A percentile compares a stretch with the other conserved stretches of the same genome.
Evolutionary conservation across 2,888 invertebrate genomes (phyloP).

Genomic region (Lamellibrachia satsuma): DNA sequence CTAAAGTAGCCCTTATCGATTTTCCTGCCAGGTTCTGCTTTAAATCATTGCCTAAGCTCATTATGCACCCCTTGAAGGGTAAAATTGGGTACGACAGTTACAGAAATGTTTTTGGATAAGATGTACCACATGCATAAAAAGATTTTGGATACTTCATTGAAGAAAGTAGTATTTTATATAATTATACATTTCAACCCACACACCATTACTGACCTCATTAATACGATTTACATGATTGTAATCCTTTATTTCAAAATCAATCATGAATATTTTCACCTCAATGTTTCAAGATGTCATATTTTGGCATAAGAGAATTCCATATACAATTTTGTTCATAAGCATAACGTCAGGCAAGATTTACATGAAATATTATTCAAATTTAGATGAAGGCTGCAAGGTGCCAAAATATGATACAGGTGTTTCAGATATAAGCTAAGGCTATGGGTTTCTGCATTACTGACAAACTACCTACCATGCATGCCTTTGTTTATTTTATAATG

Average conservation of each 20-base stretch:
- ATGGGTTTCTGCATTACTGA: background rate
- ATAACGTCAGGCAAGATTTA: background rate
- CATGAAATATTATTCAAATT: background rate
- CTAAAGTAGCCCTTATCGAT: slow-evolving; percentile 17
- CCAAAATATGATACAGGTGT: background rate
- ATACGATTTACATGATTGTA: background rate
- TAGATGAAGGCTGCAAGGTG: background rate
- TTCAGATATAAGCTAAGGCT: background rate
- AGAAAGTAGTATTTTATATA: no score
- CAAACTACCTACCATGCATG: background rate
- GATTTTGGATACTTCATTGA: no score
- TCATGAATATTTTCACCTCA: background rate
- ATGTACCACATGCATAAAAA: background rate
- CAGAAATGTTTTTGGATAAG: background rate
- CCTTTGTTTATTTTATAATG: background rate
- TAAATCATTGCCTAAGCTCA: background rate
- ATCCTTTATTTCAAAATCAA: no score
- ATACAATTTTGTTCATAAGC: background rate
- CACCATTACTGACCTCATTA: no score
- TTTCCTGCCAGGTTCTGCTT: background rate
- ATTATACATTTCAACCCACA: no score
- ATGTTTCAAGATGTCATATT: background rate
- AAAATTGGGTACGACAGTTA: background rate
- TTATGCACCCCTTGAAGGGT: background rate
- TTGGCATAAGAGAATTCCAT: background rate